Evolutionary conservation across 2,113 vertebrate genomes (phyloP), one percentile per base, ranked within the genome.

Genomic region (Cathartes aura): DNA sequence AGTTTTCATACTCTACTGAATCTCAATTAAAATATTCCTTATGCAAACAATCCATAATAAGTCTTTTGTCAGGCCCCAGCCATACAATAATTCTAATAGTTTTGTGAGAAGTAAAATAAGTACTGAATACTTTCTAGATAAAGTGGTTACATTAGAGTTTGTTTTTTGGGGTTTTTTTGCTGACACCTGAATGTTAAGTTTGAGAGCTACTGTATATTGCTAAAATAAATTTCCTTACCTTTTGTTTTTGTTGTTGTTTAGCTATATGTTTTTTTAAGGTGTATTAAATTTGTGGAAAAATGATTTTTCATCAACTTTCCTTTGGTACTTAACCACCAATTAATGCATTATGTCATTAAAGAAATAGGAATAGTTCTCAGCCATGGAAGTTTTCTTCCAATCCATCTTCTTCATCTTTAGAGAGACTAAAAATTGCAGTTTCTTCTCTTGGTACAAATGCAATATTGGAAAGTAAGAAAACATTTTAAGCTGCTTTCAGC

Each of bases 131-230:
- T 42, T 81, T 64, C 40, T 42, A 18, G 14, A 38, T 53, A 36
- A 60, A 82, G 30, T 32, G 6, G 2, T 68, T 89, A 55, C 21
- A 50, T 81, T 36, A 24, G 34, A 62, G 3, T 60, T 70, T 75
- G 9, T 1, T 32, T 2, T 14, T 13, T 4, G 14, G 1, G 5
- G 4, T 13, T 68, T 59, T 27, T n/a, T 81, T 75, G 2, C 36
- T 47, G 52, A 72, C 32, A 45, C 4, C 29, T 56, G 36, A 73
- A 32, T 59, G 11, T 63, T 67, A 63, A 27, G 6, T 83, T 74
- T 68, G 38, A 90, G 60, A 75, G 27, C 40, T 74, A 48, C 32
- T 67, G 13, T 60, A 50, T 56, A 59, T 60, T 75, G 12, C 14
- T 63, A 58, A 75, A 72, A 36, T 71, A 67, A 50, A 45, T 88